These are phyloP conservation scores for Carduelis carduelis DNA, from an alignment of 2,797 vertebrate species.

Conservation along the genomic window DNA sequence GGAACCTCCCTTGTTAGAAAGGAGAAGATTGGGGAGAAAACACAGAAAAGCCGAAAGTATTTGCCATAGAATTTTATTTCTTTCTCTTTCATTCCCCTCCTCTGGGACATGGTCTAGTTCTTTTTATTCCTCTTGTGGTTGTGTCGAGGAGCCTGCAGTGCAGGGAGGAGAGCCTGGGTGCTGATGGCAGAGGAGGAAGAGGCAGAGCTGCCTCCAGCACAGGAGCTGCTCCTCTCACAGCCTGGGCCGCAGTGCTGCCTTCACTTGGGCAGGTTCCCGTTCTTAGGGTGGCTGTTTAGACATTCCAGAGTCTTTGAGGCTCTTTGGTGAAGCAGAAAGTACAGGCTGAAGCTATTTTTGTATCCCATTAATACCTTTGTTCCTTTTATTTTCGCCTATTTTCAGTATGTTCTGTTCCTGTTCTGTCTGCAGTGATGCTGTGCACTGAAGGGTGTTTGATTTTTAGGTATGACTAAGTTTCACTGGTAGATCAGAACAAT, in stretches of 20 bases:
- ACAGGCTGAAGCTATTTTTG: background rate
- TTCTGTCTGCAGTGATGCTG: background rate
- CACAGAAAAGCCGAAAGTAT: background rate
- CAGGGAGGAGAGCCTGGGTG: background rate
- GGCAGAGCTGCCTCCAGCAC: background rate
- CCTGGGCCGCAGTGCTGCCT: background rate
- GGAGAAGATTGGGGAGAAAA: background rate
- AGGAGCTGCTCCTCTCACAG: background rate
- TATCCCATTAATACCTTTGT: background rate
- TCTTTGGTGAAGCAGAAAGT: background rate
- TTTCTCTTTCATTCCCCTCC: conserved; percentile 16
- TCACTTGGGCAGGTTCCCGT: background rate
- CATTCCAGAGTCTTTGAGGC: background rate
- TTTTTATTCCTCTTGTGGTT: conserved; percentile 21
- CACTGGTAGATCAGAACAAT: background rate
- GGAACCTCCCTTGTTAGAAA: background rate
- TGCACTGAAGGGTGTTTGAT: background rate
- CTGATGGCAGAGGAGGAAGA: background rate
- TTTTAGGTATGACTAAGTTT: background rate
- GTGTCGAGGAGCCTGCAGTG: background rate
- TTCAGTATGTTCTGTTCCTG: background rate
- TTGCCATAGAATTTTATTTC: background rate
- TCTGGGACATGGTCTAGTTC: conserved; percentile 23
- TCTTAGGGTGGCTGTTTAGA: background rate
- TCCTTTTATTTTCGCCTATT: background rate